These are phyloP conservation scores for Gryllus longicercus DNA, from an alignment of 2,888 invertebrate species.

Conservation along the genomic window DNA sequence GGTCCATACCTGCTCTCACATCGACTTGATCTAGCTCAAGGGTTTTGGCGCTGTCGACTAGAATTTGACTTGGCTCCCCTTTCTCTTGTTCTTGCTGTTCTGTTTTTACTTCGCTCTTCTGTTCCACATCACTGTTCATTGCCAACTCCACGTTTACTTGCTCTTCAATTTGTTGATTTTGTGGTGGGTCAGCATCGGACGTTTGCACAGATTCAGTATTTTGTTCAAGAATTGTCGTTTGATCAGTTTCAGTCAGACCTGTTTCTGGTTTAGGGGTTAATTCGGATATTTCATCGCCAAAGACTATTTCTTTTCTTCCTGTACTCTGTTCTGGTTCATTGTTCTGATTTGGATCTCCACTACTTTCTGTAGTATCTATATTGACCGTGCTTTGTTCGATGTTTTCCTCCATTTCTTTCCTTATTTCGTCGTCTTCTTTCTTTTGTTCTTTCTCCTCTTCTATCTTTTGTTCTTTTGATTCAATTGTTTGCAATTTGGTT, in stretches of 20 bases:
- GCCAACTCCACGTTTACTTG: neutral
- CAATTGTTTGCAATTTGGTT: neutral
- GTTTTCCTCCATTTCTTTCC: neutral
- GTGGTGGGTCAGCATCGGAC: neutral
- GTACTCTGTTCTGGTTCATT: neutral
- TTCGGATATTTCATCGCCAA: neutral
- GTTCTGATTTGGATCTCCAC: neutral
- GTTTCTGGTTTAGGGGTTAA: neutral
- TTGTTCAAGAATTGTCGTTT: neutral
- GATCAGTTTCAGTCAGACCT: neutral
- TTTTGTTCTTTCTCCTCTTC: neutral
- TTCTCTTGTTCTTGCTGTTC: neutral
- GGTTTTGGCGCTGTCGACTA: neutral
- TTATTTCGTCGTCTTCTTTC: neutral
- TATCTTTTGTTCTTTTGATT: neutral
- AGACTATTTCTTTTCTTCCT: neutral
- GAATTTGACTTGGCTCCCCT: neutral
- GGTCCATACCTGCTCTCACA: neutral
- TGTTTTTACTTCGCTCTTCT: neutral
- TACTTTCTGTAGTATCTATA: neutral
- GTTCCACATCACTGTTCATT: neutral
- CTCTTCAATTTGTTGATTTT: neutral
- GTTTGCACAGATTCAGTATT: neutral
- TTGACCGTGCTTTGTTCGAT: neutral
- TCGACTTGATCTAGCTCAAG: too few species aligned